phyloP scores from a whole-genome alignment of 2,797 vertebrate genomes.

The Intellagama lesueurii region DNA sequence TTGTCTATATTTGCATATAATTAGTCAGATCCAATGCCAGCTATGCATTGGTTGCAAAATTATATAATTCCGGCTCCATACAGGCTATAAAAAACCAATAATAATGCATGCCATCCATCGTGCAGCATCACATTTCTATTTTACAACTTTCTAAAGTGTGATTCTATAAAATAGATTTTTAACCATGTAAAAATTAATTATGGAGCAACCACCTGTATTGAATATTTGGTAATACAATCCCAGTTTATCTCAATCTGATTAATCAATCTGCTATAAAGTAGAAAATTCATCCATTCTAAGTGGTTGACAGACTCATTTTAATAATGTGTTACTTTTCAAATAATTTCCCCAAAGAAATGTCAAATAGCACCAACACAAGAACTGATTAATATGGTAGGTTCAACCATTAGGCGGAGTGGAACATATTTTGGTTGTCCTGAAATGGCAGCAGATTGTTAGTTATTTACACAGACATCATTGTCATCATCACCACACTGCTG shows the following conservation, averaged over 20 bases:
- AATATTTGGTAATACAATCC: neutral
- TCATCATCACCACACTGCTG: neutral
- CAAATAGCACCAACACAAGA: neutral
- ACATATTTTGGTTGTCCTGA: neutral
- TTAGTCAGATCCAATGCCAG: constrained; percentile 13
- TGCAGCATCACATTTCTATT: constrained; percentile 13
- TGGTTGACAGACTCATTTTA: neutral
- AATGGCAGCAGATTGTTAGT: neutral
- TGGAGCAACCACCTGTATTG: neutral
- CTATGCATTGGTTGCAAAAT: constrained; percentile 28
- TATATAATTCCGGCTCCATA: neutral
- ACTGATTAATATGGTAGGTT: neutral
- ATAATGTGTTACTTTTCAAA: neutral
- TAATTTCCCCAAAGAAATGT: neutral
- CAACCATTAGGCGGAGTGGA: neutral
- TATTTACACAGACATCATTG: too few species aligned
- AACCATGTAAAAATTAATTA: neutral
- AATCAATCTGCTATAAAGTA: neutral
- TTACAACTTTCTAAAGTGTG: constrained; percentile 5
- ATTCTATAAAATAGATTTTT: neutral
- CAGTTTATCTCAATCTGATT: neutral
- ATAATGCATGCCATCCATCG: constrained; percentile 17
- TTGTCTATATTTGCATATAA: neutral
- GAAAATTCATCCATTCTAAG: neutral
- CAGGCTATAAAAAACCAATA: neutral